Conservation (phyloP, 2,888 invertebrate species). For the Cremastinae sp. region DNA sequence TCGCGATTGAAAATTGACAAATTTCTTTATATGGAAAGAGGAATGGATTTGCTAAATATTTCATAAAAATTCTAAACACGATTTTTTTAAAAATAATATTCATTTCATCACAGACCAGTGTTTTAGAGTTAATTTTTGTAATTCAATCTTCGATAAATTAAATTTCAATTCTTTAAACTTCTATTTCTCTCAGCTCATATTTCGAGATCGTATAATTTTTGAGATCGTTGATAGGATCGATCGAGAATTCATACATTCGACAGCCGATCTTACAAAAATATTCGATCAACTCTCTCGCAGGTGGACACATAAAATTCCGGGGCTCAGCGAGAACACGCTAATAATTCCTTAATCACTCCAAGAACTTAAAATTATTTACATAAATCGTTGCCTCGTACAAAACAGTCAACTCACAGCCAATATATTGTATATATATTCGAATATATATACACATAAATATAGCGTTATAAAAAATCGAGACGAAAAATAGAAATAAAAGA, state of each 20-base stretch:
- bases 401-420: conserved; percentile 39
- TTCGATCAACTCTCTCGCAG: conserved; percentile 57
- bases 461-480: background rate
- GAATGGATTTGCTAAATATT: no score
- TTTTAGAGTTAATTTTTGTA: no score
- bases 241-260: conserved; percentile 50
- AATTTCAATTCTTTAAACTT: no score
- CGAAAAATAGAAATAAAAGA: conserved; percentile 18
- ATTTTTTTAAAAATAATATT: background rate
- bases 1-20: background rate
- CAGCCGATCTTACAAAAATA: conserved; percentile 62
- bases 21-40: background rate
- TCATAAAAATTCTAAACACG: background rate
- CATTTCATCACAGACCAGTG: no score
- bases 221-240: conserved; percentile 9
- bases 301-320: conserved; percentile 33
- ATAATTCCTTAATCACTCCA: conserved; percentile 13
- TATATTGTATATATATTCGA: conserved; percentile 20
- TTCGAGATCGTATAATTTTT: background rate
- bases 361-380: conserved; percentile 59
- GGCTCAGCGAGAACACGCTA: conserved; percentile 29
- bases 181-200: background rate
- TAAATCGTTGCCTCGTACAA: conserved; percentile 48
- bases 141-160: no score
- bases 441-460: background rate